Evolutionary conservation across 2,113 vertebrate species (phyloP).

Genomic region (Aythya baeri): DNA sequence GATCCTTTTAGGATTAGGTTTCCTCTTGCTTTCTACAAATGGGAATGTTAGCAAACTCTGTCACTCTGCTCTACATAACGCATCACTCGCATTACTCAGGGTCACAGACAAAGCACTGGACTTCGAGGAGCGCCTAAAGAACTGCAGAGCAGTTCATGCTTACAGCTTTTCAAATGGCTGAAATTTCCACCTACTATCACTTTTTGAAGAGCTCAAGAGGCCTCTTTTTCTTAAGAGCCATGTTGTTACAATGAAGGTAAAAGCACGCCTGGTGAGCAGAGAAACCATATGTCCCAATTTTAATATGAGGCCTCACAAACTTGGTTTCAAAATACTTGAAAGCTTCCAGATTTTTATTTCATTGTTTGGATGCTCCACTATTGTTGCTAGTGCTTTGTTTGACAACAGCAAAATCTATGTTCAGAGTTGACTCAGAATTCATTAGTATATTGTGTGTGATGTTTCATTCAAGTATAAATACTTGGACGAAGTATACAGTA

Average conservation of each 20-base stretch:
- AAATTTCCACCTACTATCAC: not conserved
- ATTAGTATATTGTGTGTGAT: not conserved
- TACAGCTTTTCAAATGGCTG: not conserved
- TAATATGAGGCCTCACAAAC: not conserved
- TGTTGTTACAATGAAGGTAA: not conserved
- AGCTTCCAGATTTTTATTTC: not conserved
- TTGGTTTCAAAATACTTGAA: constrained; percentile 1
- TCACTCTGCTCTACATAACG: not conserved
- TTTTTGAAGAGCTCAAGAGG: not conserved
- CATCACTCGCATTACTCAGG: not conserved
- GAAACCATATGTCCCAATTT: not conserved
- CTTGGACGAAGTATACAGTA: not conserved
- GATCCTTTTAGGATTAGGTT: constrained; percentile 38
- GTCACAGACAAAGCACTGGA: not conserved
- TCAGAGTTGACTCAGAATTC: not conserved
- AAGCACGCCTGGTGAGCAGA: not conserved
- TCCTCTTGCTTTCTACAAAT: constrained; percentile 41
- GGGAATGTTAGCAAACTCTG: constrained; percentile 40
- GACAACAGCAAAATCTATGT: not conserved
- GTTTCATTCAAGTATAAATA: not conserved
- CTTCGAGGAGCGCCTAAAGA: not conserved
- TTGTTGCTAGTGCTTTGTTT: not conserved
- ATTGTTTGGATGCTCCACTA: not conserved
- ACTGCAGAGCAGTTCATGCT: not conserved
- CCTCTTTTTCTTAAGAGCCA: not conserved